Evolutionary conservation across 2,797 vertebrate genomes (phyloP).

Genomic region (Trichosurus vulpecula): DNA sequence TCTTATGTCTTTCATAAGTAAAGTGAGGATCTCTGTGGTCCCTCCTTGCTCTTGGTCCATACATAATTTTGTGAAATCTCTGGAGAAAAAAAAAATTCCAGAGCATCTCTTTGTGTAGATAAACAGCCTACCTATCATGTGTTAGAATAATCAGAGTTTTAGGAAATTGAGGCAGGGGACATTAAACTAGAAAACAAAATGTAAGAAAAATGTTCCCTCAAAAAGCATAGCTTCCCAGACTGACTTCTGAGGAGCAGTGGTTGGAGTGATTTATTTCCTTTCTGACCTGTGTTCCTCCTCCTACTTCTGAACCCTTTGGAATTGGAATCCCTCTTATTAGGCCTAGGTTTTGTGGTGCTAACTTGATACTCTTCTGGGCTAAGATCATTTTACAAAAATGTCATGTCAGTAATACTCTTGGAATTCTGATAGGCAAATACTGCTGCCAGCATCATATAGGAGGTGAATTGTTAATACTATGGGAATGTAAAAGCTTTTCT

Average conservation of each 20-base stretch:
- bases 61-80: not conserved
- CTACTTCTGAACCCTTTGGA: not conserved
- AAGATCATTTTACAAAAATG: not conserved
- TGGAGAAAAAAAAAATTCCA: not conserved
- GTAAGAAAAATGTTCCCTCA: not conserved
- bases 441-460: not conserved
- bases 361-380: slow-evolving; percentile 1
- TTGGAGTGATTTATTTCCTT: not conserved
- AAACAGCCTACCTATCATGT: not conserved
- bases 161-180: not conserved
- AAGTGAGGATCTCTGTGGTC: not conserved
- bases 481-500: not conserved
- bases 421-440: not conserved
- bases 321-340: not conserved
- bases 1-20: not conserved
- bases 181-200: not conserved
- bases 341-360: not conserved
- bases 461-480: not conserved
- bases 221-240: not conserved
- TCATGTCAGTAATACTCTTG: not conserved
- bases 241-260: not conserved
- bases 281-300: not conserved
- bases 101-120: not conserved
- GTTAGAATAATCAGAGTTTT: not conserved
- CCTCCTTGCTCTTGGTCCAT: not conserved